These are phyloP conservation scores for Noturus placidus DNA, from an alignment of 2,113 vertebrate genomes.

Conservation along the genomic window DNA sequence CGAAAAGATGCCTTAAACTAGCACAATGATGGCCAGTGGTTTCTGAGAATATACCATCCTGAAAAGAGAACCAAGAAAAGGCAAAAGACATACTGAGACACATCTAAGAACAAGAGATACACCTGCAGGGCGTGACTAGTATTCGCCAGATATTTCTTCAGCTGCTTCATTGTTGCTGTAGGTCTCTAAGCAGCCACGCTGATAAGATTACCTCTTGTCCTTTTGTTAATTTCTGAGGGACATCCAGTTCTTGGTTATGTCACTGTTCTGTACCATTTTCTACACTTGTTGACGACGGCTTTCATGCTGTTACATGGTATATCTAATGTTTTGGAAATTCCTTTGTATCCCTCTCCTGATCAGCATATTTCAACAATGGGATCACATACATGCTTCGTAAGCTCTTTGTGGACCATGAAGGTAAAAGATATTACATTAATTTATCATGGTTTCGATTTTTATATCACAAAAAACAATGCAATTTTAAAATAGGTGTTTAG, in stretches of 20 bases:
- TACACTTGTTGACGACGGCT: not conserved
- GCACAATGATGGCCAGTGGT: not conserved
- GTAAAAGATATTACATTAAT: too few species aligned
- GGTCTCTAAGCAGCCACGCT: not conserved
- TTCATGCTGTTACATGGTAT: not conserved
- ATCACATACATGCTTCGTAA: not conserved
- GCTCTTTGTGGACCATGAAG: not conserved
- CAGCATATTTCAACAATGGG: not conserved
- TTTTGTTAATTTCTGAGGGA: not conserved
- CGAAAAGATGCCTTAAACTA: not conserved
- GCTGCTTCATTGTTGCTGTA: not conserved
- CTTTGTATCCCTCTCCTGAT: not conserved
- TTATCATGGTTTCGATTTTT: too few species aligned
- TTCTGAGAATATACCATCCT: not conserved
- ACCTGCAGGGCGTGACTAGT: not conserved
- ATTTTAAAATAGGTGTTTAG: too few species aligned
- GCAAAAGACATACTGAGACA: not conserved
- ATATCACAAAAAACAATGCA: too few species aligned
- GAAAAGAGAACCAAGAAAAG: not conserved
- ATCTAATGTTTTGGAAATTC: not conserved
- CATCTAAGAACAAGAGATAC: not conserved
- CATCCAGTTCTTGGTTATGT: not conserved
- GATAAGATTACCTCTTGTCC: not conserved
- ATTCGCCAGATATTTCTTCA: not conserved
- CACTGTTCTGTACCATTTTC: not conserved